Base-by-base conservation (phyloP, 1,140 invertebrate species). In the Drosophila orosa region DNA sequence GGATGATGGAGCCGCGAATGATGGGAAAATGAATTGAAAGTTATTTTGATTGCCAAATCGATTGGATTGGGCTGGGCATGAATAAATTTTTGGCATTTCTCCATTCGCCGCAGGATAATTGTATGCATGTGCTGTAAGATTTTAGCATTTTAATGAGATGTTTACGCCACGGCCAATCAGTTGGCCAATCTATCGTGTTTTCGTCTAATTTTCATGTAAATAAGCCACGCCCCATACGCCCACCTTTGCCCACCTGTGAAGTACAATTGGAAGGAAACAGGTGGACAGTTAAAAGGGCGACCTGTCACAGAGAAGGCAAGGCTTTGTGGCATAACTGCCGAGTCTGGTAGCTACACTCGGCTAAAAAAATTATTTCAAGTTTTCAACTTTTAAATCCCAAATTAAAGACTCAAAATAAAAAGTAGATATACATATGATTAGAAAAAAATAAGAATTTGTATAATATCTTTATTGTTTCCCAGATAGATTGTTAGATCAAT, bases 101-200 rank as follows among this genome's bases (percentile, higher is more conserved):
- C 33, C 29, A 42, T 19, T 5, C 13, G 13, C 25, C n/a, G 19
- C 31, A 1, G 50, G 31, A 61, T 82, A 68, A 83, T 83, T 84
- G 35, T 71, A 80, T 76, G 81, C 81, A 84, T 80, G 48, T 62
- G 58, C 56, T 89, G 84, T 87, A 87, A 87, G 84, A 80, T 77
- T 87, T 87, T 89, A 83, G 83, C 83, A 87, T 87, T 80, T 80
- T 89, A 89, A 87, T 87, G 63, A 83, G 59, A 73, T 72, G 62
- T 77, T 76, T 68, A 68, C 72, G 55, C 50, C 72, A 56, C 31
- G 61, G 72, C 47, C 73, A 57, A 54, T 50, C 75, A 65, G 45
- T 44, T 63, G 62, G 19, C 24, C 67, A 66, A 85, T 76, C 56
- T 48, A 75, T 67, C 71, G 50, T 65, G 52, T 74, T 74, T 59